phyloP scores from a whole-genome alignment of 1,140 invertebrate genomes.

The Zaprionus vittiger region DNA sequence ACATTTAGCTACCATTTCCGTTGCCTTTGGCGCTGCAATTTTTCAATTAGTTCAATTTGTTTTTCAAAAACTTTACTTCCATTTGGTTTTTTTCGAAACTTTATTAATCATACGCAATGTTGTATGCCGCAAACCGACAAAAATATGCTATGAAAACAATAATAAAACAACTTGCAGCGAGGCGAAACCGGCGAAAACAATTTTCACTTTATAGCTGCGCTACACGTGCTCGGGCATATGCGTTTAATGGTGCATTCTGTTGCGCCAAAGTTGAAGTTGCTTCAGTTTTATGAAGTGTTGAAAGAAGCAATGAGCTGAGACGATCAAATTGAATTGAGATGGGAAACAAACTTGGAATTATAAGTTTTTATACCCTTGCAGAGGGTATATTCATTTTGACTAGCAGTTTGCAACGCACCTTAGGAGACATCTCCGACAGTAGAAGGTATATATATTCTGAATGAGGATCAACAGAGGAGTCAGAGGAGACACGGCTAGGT shows the following conservation, averaged over 20 bases:
- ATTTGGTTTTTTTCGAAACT: conserved; percentile 29
- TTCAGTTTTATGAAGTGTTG: neutral
- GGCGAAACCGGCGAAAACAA: neutral
- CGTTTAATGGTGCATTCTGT: neutral
- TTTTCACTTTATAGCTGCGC: conserved; percentile 23
- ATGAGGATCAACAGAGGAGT: too few relatives aligned
- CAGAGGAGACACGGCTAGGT: too few relatives aligned
- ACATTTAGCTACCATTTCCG: conserved; percentile 29
- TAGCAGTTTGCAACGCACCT: too few relatives aligned
- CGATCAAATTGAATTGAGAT: neutral
- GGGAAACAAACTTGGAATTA: neutral
- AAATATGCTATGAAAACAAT: neutral
- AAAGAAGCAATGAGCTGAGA: neutral
- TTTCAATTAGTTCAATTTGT: conserved; percentile 61
- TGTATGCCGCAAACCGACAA: conserved; percentile 19
- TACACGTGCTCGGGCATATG: conserved; percentile 9
- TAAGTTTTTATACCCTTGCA: too few relatives aligned
- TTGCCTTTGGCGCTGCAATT: conserved; percentile 8
- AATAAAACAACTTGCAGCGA: neutral
- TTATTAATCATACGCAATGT: conserved; percentile 68
- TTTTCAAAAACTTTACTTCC: conserved; percentile 21
- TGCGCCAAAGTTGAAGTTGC: neutral
- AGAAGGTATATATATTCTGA: too few relatives aligned
- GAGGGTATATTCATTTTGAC: too few relatives aligned
- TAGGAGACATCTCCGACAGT: fast-evolving